Base-by-base conservation (phyloP, 2,888 invertebrate genomes). In the Slavum lentiscoides region DNA sequence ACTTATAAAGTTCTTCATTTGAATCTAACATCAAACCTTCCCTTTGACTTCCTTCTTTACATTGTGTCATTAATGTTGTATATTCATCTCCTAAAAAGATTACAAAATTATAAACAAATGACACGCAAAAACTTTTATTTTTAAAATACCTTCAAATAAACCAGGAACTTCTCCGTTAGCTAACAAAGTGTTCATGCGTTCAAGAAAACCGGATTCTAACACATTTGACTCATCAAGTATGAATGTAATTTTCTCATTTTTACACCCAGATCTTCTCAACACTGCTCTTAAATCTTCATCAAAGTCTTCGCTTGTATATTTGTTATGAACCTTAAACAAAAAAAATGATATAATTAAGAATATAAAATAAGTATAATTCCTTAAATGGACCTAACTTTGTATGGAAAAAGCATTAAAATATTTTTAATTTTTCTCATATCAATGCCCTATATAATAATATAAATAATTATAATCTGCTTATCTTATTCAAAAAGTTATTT, bases 201-300 rank as follows among this genome's bases (percentile, higher is more conserved):
- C 99, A 83, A 99, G 89, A 90, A 99, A 99, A 77, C 97, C 96
- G 39, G 98, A 98, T 89, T 99, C 99, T 74, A 99, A 88, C 62
- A 98, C 97, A 87, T 99, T 99, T 0, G 98, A 98, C 87, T 99
- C 99, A 87, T 99, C 99, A 86, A 99, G 90, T 85, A 99, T 99
- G 86, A 99, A 99, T 70, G 97, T 96, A 83, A 99, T 97, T 88
- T 99, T 99, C 87, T 99, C 99, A 86, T 97, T 97, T 87, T 97
- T 94, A 85, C 95, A 95, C 30, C 95, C 95, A 43, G 95, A 93
- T 74, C 95, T 91, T 55, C 95, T 90, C 82, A 96, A 87, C 43
- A 96, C 95, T 61, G 93, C 91, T 83, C 99, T 92, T 83, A 99
- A 88, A 87, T 99, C 99, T 87, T 99, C 99, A 88, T 99, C 99